Percentiles rank a stretch among this genome's conserved stretches.
These are phyloP conservation scores for Disparrhopalites patrizii DNA, from an alignment of 2,888 invertebrate genomes.

Conservation along the genomic window DNA sequence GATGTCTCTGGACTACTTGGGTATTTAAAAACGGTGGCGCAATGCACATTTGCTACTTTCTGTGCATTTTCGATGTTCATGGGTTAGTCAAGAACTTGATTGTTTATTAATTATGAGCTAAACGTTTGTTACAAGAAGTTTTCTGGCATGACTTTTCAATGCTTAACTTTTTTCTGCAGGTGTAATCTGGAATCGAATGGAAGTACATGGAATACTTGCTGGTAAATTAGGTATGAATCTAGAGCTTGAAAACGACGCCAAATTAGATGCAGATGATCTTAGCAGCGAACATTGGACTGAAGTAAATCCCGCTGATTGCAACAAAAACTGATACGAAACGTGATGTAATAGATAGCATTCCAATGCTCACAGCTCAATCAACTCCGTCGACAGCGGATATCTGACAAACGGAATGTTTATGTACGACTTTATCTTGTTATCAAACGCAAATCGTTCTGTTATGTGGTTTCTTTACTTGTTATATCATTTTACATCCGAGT, in stretches of 20 bases:
- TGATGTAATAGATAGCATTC: too few species aligned
- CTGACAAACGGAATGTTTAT: too few species aligned
- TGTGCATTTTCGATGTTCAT: conserved; percentile 55
- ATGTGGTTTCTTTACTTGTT: too few species aligned
- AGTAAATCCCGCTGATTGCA: conserved; percentile 34
- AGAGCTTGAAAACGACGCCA: conserved; percentile 37
- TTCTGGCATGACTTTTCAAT: background rate
- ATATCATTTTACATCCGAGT: too few species aligned
- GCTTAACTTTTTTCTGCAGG: conserved; percentile 58
- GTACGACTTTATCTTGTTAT: too few species aligned
- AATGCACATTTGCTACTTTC: conserved; percentile 34
- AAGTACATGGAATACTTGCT: conserved; percentile 72
- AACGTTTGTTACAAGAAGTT: too few species aligned
- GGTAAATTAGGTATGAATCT: conserved; percentile 68
- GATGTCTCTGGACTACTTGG: conserved; percentile 30
- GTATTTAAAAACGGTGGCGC: conserved; percentile 34
- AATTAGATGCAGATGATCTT: conserved; percentile 14
- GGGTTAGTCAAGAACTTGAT: conserved; percentile 50
- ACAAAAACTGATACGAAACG: too few species aligned
- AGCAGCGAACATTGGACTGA: conserved; percentile 30
- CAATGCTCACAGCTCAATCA: too few species aligned
- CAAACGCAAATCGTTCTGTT: too few species aligned
- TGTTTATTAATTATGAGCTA: too few species aligned
- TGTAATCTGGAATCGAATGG: conserved; percentile 75
- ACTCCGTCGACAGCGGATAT: too few species aligned